Conservation (phyloP, 2,797 vertebrate genomes). For the Acrossocheilus wenchowensis region DNA sequence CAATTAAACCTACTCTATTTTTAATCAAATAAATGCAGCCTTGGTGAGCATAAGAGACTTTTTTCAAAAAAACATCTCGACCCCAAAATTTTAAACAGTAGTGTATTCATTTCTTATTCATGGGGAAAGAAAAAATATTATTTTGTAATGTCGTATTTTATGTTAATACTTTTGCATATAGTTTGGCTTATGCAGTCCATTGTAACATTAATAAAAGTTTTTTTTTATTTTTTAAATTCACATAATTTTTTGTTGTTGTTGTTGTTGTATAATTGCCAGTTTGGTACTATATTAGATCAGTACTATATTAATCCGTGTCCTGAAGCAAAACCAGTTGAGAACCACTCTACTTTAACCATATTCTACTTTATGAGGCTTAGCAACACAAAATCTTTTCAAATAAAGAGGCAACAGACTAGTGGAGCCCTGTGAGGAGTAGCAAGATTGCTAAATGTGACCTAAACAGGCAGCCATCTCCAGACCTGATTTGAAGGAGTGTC, state of each 20-base stretch:
- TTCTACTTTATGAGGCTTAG: neutral
- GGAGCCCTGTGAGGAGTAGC: conserved; percentile 37
- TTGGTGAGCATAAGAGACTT: too few species aligned
- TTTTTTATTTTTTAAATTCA: neutral
- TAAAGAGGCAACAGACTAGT: conserved; percentile 52
- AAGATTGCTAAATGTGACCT: conserved; percentile 62
- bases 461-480: conserved; percentile 62
- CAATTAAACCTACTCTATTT: too few species aligned
- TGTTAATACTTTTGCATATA: neutral
- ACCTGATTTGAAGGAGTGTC: conserved; percentile 73
- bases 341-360: neutral
- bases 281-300: neutral
- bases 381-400: conserved; percentile 42
- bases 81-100: neutral
- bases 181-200: neutral
- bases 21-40: too few species aligned
- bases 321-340: neutral
- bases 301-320: neutral
- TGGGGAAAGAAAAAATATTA: neutral
- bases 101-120: neutral
- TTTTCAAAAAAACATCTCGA: too few species aligned
- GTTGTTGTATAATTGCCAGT: neutral
- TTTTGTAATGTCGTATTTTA: neutral
- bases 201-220: neutral
- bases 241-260: neutral